These are phyloP conservation scores for Bothrops jararaca DNA, from an alignment of 2,113 vertebrate species.

Conservation along the genomic window DNA sequence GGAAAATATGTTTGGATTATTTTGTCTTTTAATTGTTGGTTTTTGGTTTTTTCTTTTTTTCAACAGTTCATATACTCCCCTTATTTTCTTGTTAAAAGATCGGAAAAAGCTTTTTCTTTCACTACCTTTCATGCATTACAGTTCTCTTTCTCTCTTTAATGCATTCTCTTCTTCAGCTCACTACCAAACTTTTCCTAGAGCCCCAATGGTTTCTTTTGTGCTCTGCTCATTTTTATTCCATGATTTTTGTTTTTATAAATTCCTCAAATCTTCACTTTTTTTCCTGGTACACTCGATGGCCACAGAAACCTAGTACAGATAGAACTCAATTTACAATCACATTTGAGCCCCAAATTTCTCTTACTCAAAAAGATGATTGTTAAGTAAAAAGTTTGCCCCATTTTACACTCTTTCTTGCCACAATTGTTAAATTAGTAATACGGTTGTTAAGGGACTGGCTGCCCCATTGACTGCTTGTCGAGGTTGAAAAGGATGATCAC, in stretches of 20 bases:
- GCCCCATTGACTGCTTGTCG: no score
- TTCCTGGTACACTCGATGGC: background rate
- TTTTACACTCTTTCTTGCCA: no score
- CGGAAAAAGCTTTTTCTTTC: background rate
- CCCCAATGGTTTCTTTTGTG: background rate
- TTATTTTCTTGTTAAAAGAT: background rate
- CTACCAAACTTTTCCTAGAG: background rate
- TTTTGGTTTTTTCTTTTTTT: background rate
- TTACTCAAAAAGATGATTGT: no score
- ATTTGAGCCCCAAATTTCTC: no score
- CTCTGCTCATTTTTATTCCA: background rate
- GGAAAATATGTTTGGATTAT: background rate
- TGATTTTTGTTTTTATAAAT: background rate
- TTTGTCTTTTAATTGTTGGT: background rate
- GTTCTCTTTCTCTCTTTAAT: background rate
- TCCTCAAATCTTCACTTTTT: no score
- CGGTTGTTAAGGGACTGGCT: no score
- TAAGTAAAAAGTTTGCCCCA: no score
- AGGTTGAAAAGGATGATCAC: no score
- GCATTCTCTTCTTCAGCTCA: background rate
- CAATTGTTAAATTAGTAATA: no score
- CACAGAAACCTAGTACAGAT: background rate
- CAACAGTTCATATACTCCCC: background rate
- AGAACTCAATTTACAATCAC: no score
- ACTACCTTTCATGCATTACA: background rate